phyloP scores from a whole-genome alignment of 2,888 invertebrate genomes.

The Bibio marci region DNA sequence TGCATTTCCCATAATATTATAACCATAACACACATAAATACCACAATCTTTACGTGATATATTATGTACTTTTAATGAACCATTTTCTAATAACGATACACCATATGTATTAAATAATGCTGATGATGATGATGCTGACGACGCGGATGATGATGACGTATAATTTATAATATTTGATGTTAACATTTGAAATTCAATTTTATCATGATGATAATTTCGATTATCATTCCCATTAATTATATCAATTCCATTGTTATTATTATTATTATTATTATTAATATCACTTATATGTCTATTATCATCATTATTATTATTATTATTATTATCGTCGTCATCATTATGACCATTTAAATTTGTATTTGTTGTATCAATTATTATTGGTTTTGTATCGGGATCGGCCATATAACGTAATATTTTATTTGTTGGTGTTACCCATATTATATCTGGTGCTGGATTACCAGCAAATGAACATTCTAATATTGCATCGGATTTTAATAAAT shows the following conservation, averaged over 20 bases:
- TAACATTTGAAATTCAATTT: slow-evolving; percentile 20
- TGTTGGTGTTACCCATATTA: slow-evolving; percentile 73
- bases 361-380: slow-evolving; percentile 20
- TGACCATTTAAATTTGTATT: not conserved
- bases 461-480: slow-evolving; percentile 58
- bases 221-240: slow-evolving; percentile 6
- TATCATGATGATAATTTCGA: slow-evolving; percentile 17
- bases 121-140: not conserved
- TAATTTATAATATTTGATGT: slow-evolving; percentile 16
- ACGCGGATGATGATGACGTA: slow-evolving; percentile 11
- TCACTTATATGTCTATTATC: too few species aligned
- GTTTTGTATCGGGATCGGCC: slow-evolving; percentile 40
- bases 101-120: slow-evolving; percentile 19
- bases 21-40: slow-evolving; percentile 68
- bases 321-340: not conserved
- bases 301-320: not conserved
- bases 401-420: slow-evolving; percentile 60
- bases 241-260: not conserved
- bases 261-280: not conserved
- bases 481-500: slow-evolving; percentile 47
- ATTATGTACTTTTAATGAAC: slow-evolving; percentile 54
- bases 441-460: slow-evolving; percentile 60
- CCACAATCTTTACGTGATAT: slow-evolving; percentile 69
- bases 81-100: slow-evolving; percentile 54
- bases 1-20: slow-evolving; percentile 65